A percentile compares a stretch with the other conserved stretches of the same genome.
Conservation (phyloP, 30 jellyfish, hydroid and myxozoan genomes). For the Hydractinia symbiolongicarpus region DNA sequence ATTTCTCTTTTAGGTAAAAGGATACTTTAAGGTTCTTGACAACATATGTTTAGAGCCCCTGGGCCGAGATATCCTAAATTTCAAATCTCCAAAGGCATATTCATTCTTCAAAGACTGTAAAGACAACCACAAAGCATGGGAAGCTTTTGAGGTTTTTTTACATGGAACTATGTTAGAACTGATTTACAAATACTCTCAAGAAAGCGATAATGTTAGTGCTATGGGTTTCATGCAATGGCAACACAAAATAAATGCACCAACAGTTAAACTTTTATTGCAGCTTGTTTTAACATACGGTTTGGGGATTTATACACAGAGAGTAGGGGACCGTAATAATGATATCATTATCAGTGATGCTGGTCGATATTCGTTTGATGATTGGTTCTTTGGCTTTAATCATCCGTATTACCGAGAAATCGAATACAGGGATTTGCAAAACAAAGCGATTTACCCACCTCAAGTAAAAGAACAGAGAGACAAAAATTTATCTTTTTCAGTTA, state of each 20-base stretch:
- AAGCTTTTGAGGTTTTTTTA: conserved; percentile 3
- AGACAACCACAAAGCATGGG: conserved; percentile 19
- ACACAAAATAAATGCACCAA: not conserved
- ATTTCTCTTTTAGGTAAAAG: not conserved
- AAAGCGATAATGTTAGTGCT: not conserved
- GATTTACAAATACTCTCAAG: not conserved
- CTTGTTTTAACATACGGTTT: not conserved
- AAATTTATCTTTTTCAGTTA: not conserved
- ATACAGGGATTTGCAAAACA: not conserved
- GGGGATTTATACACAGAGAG: conserved; percentile 5
- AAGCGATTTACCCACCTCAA: not conserved
- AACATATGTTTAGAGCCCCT: not conserved
- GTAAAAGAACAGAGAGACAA: not conserved
- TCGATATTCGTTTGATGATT: conserved; percentile 1
- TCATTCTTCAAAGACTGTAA: not conserved
- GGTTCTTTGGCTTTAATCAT: not conserved
- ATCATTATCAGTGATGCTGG: conserved; percentile 6
- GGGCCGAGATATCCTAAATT: conserved; percentile 7
- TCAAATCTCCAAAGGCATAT: not conserved
- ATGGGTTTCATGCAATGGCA: conserved; percentile 15
- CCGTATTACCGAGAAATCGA: conserved; percentile 1
- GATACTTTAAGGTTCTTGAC: not conserved
- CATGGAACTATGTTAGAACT: conserved; percentile 7
- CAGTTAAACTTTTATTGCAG: not conserved
- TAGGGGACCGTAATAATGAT: conserved; percentile 17